These are phyloP conservation scores for Arbacia lixula DNA, from an alignment of 53 echinoderm and acorn worm genomes.

Conservation along the genomic window DNA sequence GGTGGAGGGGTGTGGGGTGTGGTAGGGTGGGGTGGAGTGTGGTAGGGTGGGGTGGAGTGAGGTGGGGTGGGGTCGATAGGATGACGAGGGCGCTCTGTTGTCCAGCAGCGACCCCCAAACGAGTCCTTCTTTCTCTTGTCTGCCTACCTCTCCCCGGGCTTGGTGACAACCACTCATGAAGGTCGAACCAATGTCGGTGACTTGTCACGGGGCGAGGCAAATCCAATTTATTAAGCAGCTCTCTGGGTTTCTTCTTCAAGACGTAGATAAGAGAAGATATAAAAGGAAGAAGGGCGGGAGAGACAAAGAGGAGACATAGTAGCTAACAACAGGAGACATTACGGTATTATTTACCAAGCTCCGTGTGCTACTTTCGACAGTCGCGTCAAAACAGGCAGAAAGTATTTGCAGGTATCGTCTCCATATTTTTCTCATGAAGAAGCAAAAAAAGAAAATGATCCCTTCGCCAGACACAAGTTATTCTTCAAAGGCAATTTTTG, in stretches of 20 bases:
- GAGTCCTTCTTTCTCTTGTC: neutral
- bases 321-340: neutral
- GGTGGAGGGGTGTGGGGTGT: neutral
- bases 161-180: neutral
- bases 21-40: neutral
- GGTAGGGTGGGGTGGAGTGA: neutral
- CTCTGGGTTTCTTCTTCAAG: no score
- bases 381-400: no score
- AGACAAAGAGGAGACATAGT: neutral
- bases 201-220: neutral
- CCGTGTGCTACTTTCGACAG: no score
- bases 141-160: constrained; percentile 2
- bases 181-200: constrained; percentile 13
- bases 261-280: neutral
- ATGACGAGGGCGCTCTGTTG: neutral
- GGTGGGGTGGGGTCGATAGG: neutral
- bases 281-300: neutral
- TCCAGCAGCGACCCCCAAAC: constrained; percentile 12
- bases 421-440: no score
- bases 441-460: no score
- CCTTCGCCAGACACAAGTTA: no score
- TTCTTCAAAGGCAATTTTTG: no score
- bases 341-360: no score
- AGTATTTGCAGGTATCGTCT: no score
- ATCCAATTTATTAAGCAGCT: neutral